Percentiles rank a stretch among this genome's conserved stretches.
These are phyloP conservation scores for Typhlichthys eigenmanni DNA, from an alignment of 2,797 vertebrate genomes.

Conservation along the genomic window DNA sequence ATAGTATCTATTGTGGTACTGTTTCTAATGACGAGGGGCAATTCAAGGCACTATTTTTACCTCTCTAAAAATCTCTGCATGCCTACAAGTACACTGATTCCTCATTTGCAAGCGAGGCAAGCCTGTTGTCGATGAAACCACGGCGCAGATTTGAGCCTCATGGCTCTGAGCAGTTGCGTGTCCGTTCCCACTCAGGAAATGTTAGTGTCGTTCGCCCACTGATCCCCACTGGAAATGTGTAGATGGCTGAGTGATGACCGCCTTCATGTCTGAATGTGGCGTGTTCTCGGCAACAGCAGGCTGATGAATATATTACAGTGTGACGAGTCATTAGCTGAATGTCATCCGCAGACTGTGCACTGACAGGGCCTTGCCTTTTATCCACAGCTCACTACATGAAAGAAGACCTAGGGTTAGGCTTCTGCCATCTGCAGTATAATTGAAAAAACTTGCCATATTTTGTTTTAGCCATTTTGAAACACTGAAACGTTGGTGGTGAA, in stretches of 20 bases:
- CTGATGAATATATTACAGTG: constrained; percentile 61
- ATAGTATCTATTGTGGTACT: neutral
- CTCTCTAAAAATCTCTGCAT: constrained; percentile 33
- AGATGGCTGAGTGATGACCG: constrained; percentile 40
- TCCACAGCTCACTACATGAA: constrained; percentile 54
- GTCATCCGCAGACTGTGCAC: constrained; percentile 58
- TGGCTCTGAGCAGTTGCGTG: constrained; percentile 30
- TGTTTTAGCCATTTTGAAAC: constrained; percentile 35
- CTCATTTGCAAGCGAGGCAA: constrained; percentile 22
- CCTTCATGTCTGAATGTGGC: constrained; percentile 41
- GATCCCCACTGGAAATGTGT: constrained; percentile 17
- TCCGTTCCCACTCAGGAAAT: constrained; percentile 8
- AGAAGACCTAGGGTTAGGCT: constrained; percentile 59
- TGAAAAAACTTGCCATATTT: constrained; percentile 54
- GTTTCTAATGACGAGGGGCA: constrained; percentile 30
- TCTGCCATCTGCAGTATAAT: constrained; percentile 52
- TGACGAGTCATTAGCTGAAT: constrained; percentile 69
- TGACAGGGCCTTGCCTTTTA: constrained; percentile 50
- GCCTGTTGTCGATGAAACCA: constrained; percentile 29
- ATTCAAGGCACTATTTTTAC: constrained; percentile 35
- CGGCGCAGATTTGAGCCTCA: constrained; percentile 21
- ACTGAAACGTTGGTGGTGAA: constrained; percentile 10
- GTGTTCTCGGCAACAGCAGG: constrained; percentile 61
- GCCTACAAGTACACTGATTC: constrained; percentile 37
- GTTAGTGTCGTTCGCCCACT: constrained; percentile 34